Conservation (phyloP, 2,797 vertebrate species). For the Tadarida brasiliensis region DNA sequence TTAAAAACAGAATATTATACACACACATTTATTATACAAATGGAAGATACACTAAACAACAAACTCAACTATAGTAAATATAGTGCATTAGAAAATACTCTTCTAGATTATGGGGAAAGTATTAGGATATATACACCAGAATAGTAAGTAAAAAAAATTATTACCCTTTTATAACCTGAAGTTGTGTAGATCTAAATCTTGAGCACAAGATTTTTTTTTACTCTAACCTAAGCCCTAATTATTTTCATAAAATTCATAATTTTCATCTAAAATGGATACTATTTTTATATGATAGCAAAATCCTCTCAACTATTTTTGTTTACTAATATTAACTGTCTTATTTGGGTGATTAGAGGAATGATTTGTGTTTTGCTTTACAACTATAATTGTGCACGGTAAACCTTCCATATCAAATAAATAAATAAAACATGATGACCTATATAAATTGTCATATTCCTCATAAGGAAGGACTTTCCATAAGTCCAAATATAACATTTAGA, state of each 20-base stretch:
- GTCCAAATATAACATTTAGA: neutral
- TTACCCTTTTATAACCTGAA: neutral
- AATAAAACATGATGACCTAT: neutral
- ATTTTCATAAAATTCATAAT: neutral
- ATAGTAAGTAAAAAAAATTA: neutral
- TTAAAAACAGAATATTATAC: neutral
- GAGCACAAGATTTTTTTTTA: neutral
- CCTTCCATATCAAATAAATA: neutral
- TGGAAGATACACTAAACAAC: neutral
- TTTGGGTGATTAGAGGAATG: neutral
- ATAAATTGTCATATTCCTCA: neutral
- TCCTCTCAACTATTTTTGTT: neutral
- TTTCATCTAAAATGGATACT: neutral
- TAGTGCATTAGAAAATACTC: neutral
- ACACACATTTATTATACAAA: neutral
- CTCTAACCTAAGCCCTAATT: neutral
- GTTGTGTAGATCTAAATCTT: neutral
- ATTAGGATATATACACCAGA: neutral
- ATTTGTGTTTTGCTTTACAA: constrained; percentile 46
- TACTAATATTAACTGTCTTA: neutral
- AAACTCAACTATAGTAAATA: neutral
- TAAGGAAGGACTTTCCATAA: neutral
- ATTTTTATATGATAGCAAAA: neutral
- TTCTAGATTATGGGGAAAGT: neutral
- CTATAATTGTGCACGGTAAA: neutral